A percentile compares a stretch with the other conserved stretches of the same genome.
These are phyloP conservation scores for Engraulis encrasicolus DNA, from an alignment of 2,113 vertebrate species.

Conservation along the genomic window DNA sequence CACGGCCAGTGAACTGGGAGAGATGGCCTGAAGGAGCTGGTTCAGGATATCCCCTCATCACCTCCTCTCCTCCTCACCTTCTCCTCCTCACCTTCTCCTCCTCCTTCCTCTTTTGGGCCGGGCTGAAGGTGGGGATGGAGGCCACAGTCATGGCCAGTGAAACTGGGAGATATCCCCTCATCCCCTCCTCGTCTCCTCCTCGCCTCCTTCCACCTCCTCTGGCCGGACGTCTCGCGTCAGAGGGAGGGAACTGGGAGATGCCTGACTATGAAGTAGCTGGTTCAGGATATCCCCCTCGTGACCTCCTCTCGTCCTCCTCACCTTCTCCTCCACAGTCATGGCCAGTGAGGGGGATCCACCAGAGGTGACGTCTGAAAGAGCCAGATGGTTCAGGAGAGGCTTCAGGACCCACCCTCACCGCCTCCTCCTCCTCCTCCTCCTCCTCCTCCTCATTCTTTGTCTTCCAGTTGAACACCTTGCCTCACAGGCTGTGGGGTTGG, in stretches of 20 bases:
- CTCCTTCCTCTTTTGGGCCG: conserved; percentile 17
- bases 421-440: conserved; percentile 62
- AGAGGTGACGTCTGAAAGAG: conserved; percentile 83
- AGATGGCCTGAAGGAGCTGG: conserved; percentile 78
- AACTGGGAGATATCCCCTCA: too few species aligned
- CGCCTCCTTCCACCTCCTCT: too few species aligned
- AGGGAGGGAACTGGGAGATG: conserved; percentile 66
- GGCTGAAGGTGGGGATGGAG: neutral
- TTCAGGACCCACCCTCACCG: conserved; percentile 62
- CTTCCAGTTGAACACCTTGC: too few species aligned
- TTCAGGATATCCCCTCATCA: conserved; percentile 64
- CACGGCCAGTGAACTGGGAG: conserved; percentile 50
- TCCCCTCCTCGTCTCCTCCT: too few species aligned
- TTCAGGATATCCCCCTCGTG: too few species aligned
- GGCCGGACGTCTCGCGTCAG: neutral
- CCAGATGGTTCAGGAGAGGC: too few species aligned
- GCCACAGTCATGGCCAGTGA: neutral
- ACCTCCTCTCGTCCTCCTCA: too few species aligned
- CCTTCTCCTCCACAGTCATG: neutral
- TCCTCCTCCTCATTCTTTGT: too few species aligned
- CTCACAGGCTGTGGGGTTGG: neutral
- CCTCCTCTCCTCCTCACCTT: too few species aligned
- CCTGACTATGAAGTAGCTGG: conserved; percentile 73
- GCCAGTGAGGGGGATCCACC: neutral
- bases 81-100: conserved; percentile 46